phyloP scores from a whole-genome alignment of 1,140 invertebrate genomes.

The Cepaea nemoralis region DNA sequence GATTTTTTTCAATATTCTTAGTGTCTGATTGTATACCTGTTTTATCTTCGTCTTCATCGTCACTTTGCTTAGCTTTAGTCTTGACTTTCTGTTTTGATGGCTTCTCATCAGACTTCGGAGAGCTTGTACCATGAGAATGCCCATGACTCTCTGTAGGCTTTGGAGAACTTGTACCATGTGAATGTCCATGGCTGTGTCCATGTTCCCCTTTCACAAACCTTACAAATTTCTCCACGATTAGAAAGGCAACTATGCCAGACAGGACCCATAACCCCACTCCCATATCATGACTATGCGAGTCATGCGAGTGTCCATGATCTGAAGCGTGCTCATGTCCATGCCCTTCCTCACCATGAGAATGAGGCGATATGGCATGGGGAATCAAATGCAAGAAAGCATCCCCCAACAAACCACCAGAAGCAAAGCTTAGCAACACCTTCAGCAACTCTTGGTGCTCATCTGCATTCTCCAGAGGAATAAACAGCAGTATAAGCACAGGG shows the following conservation, averaged over 20 bases:
- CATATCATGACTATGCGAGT: constrained; percentile 76
- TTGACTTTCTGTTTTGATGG: constrained; percentile 34
- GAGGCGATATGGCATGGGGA: constrained; percentile 87
- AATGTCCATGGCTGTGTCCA: constrained; percentile 72
- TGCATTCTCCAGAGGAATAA: constrained; percentile 89
- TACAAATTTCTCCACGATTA: constrained; percentile 93
- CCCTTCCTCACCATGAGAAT: constrained; percentile 71
- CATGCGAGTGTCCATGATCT: constrained; percentile 72
- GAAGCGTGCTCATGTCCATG: constrained; percentile 75
- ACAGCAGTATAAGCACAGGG: constrained; percentile 92
- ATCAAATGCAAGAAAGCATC: constrained; percentile 97
- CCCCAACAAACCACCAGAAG: constrained; percentile 92
- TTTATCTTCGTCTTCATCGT: constrained; percentile 43
- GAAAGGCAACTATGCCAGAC: constrained; percentile 90
- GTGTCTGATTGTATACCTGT: constrained; percentile 47
- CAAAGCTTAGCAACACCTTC: constrained; percentile 92
- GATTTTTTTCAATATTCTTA: constrained; percentile 11
- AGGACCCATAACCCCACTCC: constrained; percentile 91
- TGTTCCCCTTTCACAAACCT: constrained; percentile 85
- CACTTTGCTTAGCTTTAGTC: constrained; percentile 39
- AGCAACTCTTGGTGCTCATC: constrained; percentile 82
- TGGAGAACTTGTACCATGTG: not conserved
- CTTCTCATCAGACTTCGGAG: constrained; percentile 67
- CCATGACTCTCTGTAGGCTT: constrained; percentile 67
- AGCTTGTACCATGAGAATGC: not conserved